Evolutionary conservation across 1,140 invertebrate genomes (phyloP).

Genomic region (Conus betulinus): DNA sequence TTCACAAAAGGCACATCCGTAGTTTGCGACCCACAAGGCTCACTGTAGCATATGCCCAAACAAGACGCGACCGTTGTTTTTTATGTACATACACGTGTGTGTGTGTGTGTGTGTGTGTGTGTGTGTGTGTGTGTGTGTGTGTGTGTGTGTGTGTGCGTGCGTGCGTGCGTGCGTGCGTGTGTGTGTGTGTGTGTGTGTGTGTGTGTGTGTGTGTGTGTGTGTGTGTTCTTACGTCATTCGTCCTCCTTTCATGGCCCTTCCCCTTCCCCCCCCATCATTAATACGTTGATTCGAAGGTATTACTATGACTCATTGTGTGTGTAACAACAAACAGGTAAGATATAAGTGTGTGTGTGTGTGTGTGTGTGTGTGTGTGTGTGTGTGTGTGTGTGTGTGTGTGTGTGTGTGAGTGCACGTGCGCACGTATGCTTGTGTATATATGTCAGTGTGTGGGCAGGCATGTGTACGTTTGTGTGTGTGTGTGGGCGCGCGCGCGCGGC

Average conservation of each 20-base stretch:
- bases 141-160: neutral
- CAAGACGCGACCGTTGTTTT: too few relatives aligned
- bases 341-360: neutral
- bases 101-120: neutral
- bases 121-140: constrained; percentile 7
- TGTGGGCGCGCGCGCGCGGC: neutral
- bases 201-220: constrained; percentile 13
- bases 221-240: too few relatives aligned
- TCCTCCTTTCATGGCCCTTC: too few relatives aligned
- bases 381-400: neutral
- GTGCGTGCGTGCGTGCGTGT: neutral
- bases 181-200: neutral
- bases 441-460: neutral
- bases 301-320: too few relatives aligned
- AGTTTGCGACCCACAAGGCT: too few relatives aligned
- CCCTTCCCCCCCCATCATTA: too few relatives aligned
- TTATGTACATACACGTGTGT: neutral
- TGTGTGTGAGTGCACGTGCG: neutral
- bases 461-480: neutral
- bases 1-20: too few relatives aligned
- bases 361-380: neutral
- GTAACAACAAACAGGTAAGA: too few relatives aligned
- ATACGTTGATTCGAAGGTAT: too few relatives aligned
- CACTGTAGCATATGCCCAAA: too few relatives aligned
- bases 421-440: neutral